These are phyloP conservation scores for Celastrina argiolus DNA, from an alignment of 2,888 invertebrate species.

Conservation along the genomic window DNA sequence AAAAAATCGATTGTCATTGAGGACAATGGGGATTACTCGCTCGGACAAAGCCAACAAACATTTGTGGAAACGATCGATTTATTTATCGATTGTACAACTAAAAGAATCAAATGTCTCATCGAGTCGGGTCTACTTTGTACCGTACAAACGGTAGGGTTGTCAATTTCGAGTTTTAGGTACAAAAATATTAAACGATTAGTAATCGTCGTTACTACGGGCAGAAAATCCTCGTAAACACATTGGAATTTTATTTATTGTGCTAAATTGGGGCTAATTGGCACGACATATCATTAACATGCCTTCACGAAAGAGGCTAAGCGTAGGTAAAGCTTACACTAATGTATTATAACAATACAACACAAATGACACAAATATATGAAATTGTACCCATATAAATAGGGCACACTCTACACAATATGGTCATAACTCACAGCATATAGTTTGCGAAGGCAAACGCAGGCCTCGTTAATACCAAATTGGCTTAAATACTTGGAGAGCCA, in stretches of 20 bases:
- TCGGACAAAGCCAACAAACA: constrained; percentile 35
- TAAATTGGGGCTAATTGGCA: neutral
- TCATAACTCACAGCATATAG: neutral
- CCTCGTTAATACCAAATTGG: constrained; percentile 33
- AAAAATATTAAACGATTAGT: neutral
- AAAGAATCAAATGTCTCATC: constrained; percentile 20
- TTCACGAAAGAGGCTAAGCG: neutral
- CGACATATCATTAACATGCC: neutral
- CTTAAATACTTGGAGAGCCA: constrained; percentile 35
- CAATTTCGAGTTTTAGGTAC: neutral
- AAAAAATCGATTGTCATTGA: constrained; percentile 51
- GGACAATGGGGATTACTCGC: constrained; percentile 48
- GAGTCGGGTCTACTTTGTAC: constrained; percentile 11
- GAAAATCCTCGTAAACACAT: too few relatives aligned
- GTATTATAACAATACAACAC: neutral
- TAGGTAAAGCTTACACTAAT: neutral
- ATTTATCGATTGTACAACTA: constrained; percentile 20
- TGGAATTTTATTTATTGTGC: neutral
- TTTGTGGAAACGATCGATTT: constrained; percentile 25
- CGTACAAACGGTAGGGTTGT: constrained; percentile 18
- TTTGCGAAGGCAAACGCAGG: constrained; percentile 9
- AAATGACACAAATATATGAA: neutral
- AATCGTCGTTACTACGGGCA: too few relatives aligned
- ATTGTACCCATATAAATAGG: neutral
- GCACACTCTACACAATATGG: neutral